Evolutionary conservation across 2,888 invertebrate genomes (phyloP), one percentile per base, ranked within the genome.

Genomic region (Ceramica pisi): DNA sequence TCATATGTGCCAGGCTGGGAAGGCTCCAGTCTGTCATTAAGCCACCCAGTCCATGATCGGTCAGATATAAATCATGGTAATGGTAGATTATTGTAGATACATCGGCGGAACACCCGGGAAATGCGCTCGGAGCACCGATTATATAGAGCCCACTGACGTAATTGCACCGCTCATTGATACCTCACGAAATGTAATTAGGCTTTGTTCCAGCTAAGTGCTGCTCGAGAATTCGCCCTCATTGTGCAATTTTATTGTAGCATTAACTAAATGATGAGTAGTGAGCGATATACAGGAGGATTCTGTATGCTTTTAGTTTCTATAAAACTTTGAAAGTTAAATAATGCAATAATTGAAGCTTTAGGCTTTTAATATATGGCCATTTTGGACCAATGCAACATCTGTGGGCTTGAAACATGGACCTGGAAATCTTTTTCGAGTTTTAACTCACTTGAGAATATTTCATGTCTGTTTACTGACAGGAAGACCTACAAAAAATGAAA

Each of bases 11-110:
- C 89, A 88, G 89, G 88, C 91, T 88, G 87, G 89, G 87, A 90
- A 90, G 87, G 82, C 88, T 86, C 82, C 86, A 86, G 89, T 85
- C 94, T 93, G 92, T 94, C 94, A 95, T 95, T 95, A 95, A 92
- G 90, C 90, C 89, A 89, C 89, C 91, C 88, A 90, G 89, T 88
- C 93, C 89, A 90, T 92, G 92, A 94, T 94, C 92, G 92, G 89
- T 91, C 90, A 90, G 92, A 94, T 94, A 95, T 95, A 95, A 95
- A 95, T 95, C 95, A 94, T 92, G 92, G 91, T 95, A 95, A 95
- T 95, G 92, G 94, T 92, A 94, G 90, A 95, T 95, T 94, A 95
- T 94, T 93, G 93, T 92, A 91, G 94, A 92, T 91, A 92, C 92
- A 92, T 91, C 93, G 90, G 90, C 89, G 92, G 94, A 93, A 93